Conservation (phyloP, 1,140 invertebrate genomes). For the Trichonephila clavata region DNA sequence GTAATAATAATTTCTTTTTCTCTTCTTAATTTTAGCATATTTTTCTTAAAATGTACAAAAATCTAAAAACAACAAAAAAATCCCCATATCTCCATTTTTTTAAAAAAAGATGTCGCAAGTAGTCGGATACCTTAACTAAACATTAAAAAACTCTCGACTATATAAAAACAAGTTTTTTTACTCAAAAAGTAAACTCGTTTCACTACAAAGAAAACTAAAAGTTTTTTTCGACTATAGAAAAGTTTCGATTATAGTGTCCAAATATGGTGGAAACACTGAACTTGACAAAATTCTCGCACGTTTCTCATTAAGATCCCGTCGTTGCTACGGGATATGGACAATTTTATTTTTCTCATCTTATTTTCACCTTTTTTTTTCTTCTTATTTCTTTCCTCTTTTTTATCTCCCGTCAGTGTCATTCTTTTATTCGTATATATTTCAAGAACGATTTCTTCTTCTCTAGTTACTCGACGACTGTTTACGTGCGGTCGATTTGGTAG, state of each 20-base stretch:
- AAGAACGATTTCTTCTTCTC: constrained; percentile 12
- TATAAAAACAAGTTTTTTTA: too few relatives aligned
- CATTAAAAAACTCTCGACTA: too few relatives aligned
- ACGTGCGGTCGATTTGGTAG: constrained; percentile 56
- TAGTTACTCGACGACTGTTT: constrained; percentile 33
- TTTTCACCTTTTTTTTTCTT: constrained; percentile 4
- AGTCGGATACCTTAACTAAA: too few relatives aligned
- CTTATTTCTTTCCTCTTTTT: background rate
- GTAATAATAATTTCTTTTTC: too few relatives aligned
- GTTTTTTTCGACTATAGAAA: too few relatives aligned
- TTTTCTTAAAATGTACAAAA: too few relatives aligned
- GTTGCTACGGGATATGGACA: constrained; percentile 31
- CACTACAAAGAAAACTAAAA: too few relatives aligned
- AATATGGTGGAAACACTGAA: background rate
- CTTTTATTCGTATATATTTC: constrained; percentile 27
- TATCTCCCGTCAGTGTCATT: background rate
- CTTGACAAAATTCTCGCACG: background rate
- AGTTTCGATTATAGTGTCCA: background rate
- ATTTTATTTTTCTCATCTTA: constrained; percentile 22
- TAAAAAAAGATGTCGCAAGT: too few relatives aligned
- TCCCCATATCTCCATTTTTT: too few relatives aligned
- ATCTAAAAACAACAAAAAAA: too few relatives aligned
- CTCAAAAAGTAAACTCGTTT: too few relatives aligned
- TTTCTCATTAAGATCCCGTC: constrained; percentile 51
- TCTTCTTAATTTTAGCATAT: too few relatives aligned